Evolutionary conservation across 2,113 vertebrate genomes (phyloP).

Genomic region (Meriones unguiculatus): DNA sequence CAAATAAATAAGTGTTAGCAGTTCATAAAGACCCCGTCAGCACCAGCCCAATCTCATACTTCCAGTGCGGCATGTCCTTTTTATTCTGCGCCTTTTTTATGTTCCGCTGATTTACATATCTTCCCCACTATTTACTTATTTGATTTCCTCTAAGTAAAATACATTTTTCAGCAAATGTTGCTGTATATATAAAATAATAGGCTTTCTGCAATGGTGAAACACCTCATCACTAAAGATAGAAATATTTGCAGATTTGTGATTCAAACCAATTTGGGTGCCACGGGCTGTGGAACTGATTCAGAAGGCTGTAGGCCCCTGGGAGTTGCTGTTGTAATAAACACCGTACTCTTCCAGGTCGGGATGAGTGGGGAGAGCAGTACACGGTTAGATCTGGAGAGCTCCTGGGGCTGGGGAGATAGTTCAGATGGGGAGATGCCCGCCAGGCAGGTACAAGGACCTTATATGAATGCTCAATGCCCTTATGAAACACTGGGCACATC

Average conservation of each 20-base stretch:
- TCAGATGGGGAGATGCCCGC: neutral
- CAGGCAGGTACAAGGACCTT: neutral
- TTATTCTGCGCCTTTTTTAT: constrained; percentile 14
- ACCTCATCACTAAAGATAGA: constrained; percentile 68
- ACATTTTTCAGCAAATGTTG: constrained; percentile 81
- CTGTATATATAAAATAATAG: constrained; percentile 77
- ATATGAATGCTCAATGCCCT: neutral
- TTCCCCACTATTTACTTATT: constrained; percentile 84
- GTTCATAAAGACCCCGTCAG: constrained; percentile 69
- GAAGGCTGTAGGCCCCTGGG: neutral
- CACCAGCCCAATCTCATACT: constrained; percentile 42
- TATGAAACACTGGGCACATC: neutral
- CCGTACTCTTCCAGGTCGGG: neutral
- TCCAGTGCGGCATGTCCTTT: neutral
- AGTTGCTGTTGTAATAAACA: neutral
- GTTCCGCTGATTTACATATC: constrained; percentile 80
- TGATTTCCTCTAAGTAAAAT: constrained; percentile 85
- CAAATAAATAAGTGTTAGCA: constrained; percentile 53
- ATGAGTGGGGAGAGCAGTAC: neutral
- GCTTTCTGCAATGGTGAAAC: constrained; percentile 55
- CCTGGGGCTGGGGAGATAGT: neutral
- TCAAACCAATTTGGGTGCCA: constrained; percentile 53
- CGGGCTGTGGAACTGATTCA: neutral
- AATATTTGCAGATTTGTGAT: constrained; percentile 71
- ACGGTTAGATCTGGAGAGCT: neutral